Evolutionary conservation across 2,888 invertebrate species (phyloP), one percentile per base, ranked within the genome.

Genomic region (Helobdella robusta): DNA sequence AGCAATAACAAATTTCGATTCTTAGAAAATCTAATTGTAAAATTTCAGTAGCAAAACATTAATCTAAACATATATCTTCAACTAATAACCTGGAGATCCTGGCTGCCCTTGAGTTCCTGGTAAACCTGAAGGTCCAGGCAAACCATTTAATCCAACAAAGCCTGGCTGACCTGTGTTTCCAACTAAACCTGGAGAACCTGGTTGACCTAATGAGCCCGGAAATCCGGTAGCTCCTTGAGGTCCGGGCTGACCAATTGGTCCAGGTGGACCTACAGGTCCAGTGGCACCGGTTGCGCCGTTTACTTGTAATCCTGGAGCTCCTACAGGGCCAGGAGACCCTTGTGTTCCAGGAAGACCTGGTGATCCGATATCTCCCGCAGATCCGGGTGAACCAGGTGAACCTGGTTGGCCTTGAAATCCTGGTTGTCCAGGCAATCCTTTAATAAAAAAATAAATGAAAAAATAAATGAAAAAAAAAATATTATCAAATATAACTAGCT

Each of bases 131-230:
- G 32, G 18, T 18, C 56, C n/a, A 48, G 66, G 28, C 36, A 56
- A 30, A 8, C 71, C 71, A 32, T 48, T 56, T 6, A 84, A 79
- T 25, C 90, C 90, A 5, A 30, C 25, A 15, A 28, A 8, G 4
- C 61, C 46, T 48, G 4, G 11, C 20, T 20, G 30, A 28, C 64
- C 64, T 23, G 40, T 18, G 30, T 35, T 28, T 35, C 66, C 64
- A 30, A n/a, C n/a, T n/a, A n/a, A n/a, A n/a, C n/a, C n/a, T n/a
- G n/a, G n/a, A n/a, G n/a, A n/a, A n/a, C n/a, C n/a, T n/a, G n/a
- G n/a, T n/a, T n/a, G n/a, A n/a, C n/a, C n/a, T n/a, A n/a, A n/a
- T n/a, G n/a, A n/a, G n/a, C n/a, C n/a, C n/a, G 58, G 35, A 6
- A 11, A 44, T 6, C 64, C 64, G n/a, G 28, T 30, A n/a, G 58